Base-by-base conservation (phyloP, 2,797 vertebrate species). In the Coilia nasus region DNA sequence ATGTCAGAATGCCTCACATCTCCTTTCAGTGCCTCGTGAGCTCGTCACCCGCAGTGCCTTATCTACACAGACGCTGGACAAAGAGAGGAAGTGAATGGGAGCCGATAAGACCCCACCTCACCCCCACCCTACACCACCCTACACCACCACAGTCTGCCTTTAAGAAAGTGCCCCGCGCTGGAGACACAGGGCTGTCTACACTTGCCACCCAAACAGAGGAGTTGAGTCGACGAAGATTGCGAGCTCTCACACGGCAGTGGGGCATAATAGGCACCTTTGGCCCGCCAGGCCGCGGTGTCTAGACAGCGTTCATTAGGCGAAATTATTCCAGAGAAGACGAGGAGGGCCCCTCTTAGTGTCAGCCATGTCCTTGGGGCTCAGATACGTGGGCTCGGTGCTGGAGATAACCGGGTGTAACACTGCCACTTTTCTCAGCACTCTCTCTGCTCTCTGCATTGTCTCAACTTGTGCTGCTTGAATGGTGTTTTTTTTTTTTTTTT, bases 221-320 rank as follows among this genome's bases (percentile, higher is more conserved):
- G 64, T 4, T 25, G 62, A 23, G 9, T 11, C 23, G 12, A 41
- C 35, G 5, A 2, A 41, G 35, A 41, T 5, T 41, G 35, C 2
- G 28, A 31, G 31, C 25, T 31, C 64, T 71, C 64, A 71, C 3
- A 15, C 31, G 64, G 28, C 64, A 71, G 25, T 14, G 11, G 15
- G 64, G 35, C 64, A 71, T 71, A 71, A 71, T 31, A 71, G 64
- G 25, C 64, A 71, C 64, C 64, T 71, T 1, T 71, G 64, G 25
- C 64, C 6, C 14, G 25, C 25, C 64, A 71, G 64, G 31, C 64
- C 31, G 25, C 6, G 6, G 25, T 6, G 64, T 71, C 64, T 71
- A 71, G 64, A 71, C 64, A 71, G 64, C 12, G 31, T 71, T 71
- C 64, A 71, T 71, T 71, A 71, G 31, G 31, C 64, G 12, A 28